Evolutionary conservation across 1,140 invertebrate species (phyloP).

Genomic region (Drosophila sproati): DNA sequence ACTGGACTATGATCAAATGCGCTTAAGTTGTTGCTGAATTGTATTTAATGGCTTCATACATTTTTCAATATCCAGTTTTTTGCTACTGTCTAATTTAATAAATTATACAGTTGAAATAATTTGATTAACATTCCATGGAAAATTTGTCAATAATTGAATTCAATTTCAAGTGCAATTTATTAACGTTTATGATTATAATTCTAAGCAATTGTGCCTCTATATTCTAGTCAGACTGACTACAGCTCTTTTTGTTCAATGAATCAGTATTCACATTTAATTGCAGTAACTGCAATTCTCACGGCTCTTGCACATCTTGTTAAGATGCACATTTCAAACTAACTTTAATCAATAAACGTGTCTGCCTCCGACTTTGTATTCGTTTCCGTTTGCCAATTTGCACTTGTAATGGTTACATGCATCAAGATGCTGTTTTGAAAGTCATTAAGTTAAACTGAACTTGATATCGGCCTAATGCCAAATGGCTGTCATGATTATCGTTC

Average conservation of each 20-base stretch:
- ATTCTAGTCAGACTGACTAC: background rate
- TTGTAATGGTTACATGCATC: constrained; percentile 9
- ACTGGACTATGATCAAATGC: background rate
- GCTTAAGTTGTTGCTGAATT: background rate
- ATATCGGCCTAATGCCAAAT: constrained; percentile 27
- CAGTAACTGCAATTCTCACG: background rate
- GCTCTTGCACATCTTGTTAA: background rate
- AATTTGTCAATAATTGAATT: constrained; percentile 4
- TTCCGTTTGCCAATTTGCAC: constrained; percentile 19
- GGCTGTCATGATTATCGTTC: constrained; percentile 28
- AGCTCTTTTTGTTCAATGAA: no score
- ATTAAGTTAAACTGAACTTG: constrained; percentile 27
- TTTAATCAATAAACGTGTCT: background rate
- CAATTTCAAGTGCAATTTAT: background rate
- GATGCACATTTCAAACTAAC: background rate
- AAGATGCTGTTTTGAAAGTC: constrained; percentile 24
- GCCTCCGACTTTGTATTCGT: constrained; percentile 6
- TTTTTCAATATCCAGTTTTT: background rate
- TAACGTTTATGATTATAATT: background rate
- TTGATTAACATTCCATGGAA: background rate
- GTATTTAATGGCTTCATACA: background rate
- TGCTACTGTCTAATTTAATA: background rate
- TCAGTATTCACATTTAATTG: constrained; percentile 1
- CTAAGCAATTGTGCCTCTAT: background rate
- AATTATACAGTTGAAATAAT: constrained; percentile 5